Evolutionary conservation across 2,797 vertebrate genomes (phyloP).

Genomic region (Pelobates cultripes): DNA sequence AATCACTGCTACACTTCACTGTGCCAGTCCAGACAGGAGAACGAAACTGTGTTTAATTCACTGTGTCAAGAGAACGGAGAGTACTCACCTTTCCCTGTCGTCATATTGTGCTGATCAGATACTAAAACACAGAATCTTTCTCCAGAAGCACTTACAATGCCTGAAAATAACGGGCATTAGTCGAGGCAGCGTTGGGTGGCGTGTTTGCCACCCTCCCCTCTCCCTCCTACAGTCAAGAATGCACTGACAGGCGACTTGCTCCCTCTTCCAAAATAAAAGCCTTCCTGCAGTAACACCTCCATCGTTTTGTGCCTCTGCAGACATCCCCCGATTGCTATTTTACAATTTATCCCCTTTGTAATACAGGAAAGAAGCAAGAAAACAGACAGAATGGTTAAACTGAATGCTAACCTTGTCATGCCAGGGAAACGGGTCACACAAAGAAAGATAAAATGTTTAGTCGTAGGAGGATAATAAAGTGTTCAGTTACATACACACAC

Average conservation of each 20-base stretch:
- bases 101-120: slow-evolving; percentile 73
- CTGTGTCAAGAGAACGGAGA: background rate
- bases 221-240: slow-evolving; percentile 3
- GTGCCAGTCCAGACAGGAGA: too few species aligned
- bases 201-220: slow-evolving; percentile 11
- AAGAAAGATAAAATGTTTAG: too few species aligned
- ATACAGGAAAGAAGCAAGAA: background rate
- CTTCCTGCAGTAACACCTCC: background rate
- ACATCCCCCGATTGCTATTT: background rate
- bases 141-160: slow-evolving; percentile 42
- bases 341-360: background rate
- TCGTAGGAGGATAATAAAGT: too few species aligned
- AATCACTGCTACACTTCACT: background rate
- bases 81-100: slow-evolving; percentile 84
- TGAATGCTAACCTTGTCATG: too few species aligned
- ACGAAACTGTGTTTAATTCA: too few species aligned
- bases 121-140: slow-evolving; percentile 45
- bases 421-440: too few species aligned
- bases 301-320: too few species aligned
- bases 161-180: slow-evolving; percentile 58
- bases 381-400: too few species aligned
- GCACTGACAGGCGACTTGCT: background rate
- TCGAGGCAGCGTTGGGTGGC: slow-evolving; percentile 35
- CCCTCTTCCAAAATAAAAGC: slow-evolving; percentile 18
- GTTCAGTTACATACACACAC: too few species aligned